Conservation (phyloP, 53 echinoderm and acorn worm species). For the Hippasteria phrygiana region DNA sequence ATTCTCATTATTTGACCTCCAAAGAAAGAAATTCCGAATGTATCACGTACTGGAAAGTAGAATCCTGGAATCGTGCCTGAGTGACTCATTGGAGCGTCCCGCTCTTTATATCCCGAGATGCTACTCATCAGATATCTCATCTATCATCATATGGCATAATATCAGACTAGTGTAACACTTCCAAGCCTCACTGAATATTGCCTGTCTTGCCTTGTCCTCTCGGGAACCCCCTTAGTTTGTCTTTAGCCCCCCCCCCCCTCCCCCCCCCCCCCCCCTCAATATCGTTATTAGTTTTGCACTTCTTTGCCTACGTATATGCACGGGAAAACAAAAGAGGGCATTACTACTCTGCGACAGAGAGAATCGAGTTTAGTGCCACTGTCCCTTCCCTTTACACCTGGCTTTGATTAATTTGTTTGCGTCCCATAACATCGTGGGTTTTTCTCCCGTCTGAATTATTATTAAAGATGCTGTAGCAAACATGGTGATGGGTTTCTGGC, state of each 20-base stretch:
- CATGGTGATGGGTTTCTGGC: constrained; percentile 13
- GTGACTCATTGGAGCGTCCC: background rate
- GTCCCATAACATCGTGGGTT: constrained; percentile 1
- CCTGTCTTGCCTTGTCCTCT: constrained; percentile 15
- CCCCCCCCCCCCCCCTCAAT: background rate
- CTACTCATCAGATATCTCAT: constrained; percentile 19
- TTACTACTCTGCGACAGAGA: background rate
- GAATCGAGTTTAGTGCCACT: background rate
- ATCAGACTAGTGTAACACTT: constrained; percentile 18
- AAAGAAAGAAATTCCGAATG: no score
- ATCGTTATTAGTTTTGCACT: constrained; percentile 22
- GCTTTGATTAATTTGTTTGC: constrained; percentile 64
- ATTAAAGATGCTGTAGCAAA: constrained; percentile 13
- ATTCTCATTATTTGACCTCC: no score
- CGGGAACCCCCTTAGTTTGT: background rate
- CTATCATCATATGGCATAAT: constrained; percentile 34
- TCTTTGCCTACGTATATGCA: no score
- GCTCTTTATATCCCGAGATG: background rate
- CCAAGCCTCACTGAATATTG: constrained; percentile 15
- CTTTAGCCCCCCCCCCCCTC: no score
- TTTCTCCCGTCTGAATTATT: background rate
- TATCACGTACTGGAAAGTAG: no score
- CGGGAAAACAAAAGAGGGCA: background rate
- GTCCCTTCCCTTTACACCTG: constrained; percentile 27
- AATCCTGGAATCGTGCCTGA: background rate